Conservation (phyloP, 2,888 invertebrate genomes). For the Eulithis prunata region DNA sequence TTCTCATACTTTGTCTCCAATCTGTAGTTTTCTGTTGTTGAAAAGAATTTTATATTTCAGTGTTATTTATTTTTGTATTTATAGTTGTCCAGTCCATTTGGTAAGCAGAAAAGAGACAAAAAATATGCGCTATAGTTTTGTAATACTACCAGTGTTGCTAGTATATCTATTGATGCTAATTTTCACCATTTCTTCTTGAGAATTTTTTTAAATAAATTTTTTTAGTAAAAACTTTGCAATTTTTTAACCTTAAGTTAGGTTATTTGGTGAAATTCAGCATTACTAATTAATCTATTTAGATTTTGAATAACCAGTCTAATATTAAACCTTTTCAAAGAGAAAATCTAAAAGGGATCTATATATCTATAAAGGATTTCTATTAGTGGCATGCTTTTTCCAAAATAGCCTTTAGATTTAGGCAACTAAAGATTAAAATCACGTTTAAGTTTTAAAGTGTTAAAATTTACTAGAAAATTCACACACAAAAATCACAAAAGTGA, state of each 20-base stretch:
- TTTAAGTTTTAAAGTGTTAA: slow-evolving; percentile 23
- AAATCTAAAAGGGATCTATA: slow-evolving; percentile 36
- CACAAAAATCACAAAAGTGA: slow-evolving; percentile 33
- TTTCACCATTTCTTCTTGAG: slow-evolving; percentile 16
- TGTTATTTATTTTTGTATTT: slow-evolving; percentile 45
- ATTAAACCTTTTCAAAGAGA: slow-evolving; percentile 20
- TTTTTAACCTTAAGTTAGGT: not conserved
- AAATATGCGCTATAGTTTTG: slow-evolving; percentile 76
- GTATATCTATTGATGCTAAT: slow-evolving; percentile 37
- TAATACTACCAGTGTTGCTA: slow-evolving; percentile 47
- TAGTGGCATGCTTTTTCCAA: slow-evolving; percentile 36
- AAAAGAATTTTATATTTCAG: slow-evolving; percentile 57
- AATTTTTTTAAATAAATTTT: no score
- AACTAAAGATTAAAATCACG: slow-evolving; percentile 17
- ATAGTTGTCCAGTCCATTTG: slow-evolving; percentile 73
- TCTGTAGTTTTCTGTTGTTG: slow-evolving; percentile 96
- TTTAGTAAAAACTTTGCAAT: no score
- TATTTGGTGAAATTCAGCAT: slow-evolving; percentile 14
- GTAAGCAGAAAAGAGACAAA: slow-evolving; percentile 82
- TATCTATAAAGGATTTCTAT: slow-evolving; percentile 32
- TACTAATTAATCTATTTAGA: slow-evolving; percentile 30
- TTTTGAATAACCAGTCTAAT: slow-evolving; percentile 19
- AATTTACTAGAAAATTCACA: slow-evolving; percentile 38
- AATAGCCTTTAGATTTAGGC: slow-evolving; percentile 9
- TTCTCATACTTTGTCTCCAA: slow-evolving; percentile 98